Evolutionary conservation across 37 sponge, comb jelly and placozoan genomes (phyloP), one percentile per base, ranked within the genome.

Genomic region (Agelas oroides): DNA sequence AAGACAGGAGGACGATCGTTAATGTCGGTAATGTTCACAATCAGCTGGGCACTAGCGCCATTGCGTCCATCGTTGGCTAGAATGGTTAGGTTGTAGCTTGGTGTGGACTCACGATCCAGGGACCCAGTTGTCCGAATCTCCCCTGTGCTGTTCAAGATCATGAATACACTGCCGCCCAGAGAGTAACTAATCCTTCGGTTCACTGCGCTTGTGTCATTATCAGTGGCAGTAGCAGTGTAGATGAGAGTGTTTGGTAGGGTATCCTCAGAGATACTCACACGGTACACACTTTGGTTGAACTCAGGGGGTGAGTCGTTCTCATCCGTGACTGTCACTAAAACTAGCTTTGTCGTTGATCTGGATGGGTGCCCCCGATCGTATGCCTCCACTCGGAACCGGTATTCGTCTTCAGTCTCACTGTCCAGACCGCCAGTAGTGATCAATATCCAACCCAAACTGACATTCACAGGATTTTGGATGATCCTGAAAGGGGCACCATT

Each of bases 1-100:
- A 93, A 93, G 6, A 71, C 40, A 27, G 94, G 94, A 20, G 83
- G 36, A 18, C 89, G 70, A 55, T 93, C 94, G 39, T 94, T 89
- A 3, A 90, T 59, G 53, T 94, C 94, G 2, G 69, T 64, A 18
- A 94, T 79, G 33, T 24, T 90, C 23, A 94, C 58, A 23, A 63
- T n/a, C 18, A 76, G 23, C 81, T 1, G 60, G 24, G 71, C 52
- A 24, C 21, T 55, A 32, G 24, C 73, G 19, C 25, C 54, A 6
- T 19, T 32, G 37, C 58, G 35, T 16, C 88, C 87, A 87, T 92
- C 96, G 52, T 27, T 82, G 55, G 81, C 90, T 32, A 39, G n/a
- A 18, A 88, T 70, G 17, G 37, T 19, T 20, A 84, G 64, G 12
- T 55, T 75, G 53, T 92, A 84, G 25, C 38, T 65, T 16, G 84